Evolutionary conservation across 2,888 invertebrate genomes (phyloP).

Genomic region (Phyto melanocephala): DNA sequence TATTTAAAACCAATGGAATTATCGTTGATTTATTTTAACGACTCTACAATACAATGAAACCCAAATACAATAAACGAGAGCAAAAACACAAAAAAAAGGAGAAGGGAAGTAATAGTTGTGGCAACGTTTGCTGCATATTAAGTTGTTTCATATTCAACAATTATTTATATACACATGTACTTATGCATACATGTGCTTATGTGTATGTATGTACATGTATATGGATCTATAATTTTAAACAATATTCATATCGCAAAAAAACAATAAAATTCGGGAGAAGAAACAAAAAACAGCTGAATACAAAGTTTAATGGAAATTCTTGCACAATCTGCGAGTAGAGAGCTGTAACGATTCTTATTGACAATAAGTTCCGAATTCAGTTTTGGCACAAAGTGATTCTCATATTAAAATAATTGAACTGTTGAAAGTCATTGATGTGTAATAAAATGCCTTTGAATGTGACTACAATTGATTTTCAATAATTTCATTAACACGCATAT

Average conservation of each 20-base stretch:
- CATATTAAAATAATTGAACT: slow-evolving; percentile 50
- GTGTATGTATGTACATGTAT: background rate
- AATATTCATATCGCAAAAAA: background rate
- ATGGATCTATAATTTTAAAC: background rate
- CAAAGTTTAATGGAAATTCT: slow-evolving; percentile 12
- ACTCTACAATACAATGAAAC: slow-evolving; percentile 33
- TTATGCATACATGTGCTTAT: background rate
- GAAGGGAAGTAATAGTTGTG: slow-evolving; percentile 36
- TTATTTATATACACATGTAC: slow-evolving; percentile 5
- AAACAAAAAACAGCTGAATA: background rate
- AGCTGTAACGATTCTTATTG: slow-evolving; percentile 20
- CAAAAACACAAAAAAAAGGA: background rate
- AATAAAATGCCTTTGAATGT: slow-evolving; percentile 29
- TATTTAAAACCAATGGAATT: slow-evolving; percentile 62
- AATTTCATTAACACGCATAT: slow-evolving; percentile 17
- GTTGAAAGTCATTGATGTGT: slow-evolving; percentile 46
- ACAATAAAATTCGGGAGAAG: slow-evolving; percentile 30
- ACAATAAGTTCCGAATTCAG: slow-evolving; percentile 48
- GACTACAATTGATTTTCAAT: slow-evolving; percentile 48
- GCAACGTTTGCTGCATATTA: slow-evolving; percentile 58
- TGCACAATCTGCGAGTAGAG: background rate
- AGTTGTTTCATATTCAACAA: slow-evolving; percentile 48
- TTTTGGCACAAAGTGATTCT: slow-evolving; percentile 20
- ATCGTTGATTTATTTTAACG: slow-evolving; percentile 65
- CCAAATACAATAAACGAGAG: background rate